These are phyloP conservation scores for Hemibagrus wyckioides DNA, from an alignment of 2,113 vertebrate genomes.

Conservation along the genomic window DNA sequence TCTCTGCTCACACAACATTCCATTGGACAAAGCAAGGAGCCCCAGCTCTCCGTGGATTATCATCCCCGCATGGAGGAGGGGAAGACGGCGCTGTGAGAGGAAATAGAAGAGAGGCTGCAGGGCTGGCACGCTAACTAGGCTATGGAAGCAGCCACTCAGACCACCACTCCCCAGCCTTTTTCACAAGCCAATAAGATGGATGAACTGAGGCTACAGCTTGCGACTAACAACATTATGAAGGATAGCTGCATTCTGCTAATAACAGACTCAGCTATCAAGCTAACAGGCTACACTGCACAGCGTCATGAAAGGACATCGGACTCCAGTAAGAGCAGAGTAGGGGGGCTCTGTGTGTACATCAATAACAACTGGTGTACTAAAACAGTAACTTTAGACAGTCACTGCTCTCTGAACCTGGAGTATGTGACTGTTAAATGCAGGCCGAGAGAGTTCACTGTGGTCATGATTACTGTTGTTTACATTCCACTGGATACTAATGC, in stretches of 20 bases:
- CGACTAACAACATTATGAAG: background rate
- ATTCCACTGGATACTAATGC: background rate
- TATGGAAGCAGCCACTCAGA: no score
- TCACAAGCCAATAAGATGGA: background rate
- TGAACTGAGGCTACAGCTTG: background rate
- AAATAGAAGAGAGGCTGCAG: background rate
- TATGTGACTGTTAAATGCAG: slow-evolving; percentile 18
- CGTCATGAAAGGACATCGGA: background rate
- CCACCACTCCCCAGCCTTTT: no score
- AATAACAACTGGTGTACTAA: slow-evolving; percentile 17
- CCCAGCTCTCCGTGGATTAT: background rate
- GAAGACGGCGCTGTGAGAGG: background rate
- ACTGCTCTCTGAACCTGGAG: background rate
- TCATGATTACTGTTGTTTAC: background rate
- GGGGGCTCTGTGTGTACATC: background rate
- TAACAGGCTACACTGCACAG: background rate
- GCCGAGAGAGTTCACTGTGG: background rate
- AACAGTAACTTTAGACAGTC: background rate
- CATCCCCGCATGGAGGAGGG: background rate
- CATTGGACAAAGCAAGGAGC: no score
- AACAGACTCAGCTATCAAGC: background rate
- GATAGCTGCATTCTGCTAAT: background rate
- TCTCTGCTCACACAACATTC: no score
- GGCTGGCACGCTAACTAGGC: no score
- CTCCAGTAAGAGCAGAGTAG: background rate